phyloP scores from a whole-genome alignment of 2,888 invertebrate genomes.

The Tillus elongatus region DNA sequence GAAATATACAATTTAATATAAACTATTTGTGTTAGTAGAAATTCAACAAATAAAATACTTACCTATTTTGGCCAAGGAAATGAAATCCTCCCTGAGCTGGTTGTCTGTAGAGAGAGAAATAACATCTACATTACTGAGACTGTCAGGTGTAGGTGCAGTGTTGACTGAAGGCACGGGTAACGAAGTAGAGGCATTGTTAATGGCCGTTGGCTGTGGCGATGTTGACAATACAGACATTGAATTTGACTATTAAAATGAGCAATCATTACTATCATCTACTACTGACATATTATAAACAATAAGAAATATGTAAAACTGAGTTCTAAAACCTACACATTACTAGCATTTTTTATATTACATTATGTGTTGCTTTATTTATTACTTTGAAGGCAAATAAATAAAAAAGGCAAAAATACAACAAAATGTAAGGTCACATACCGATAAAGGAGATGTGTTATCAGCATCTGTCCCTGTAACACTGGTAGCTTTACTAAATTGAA shows the following conservation, averaged over 20 bases:
- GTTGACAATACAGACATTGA: constrained; percentile 34
- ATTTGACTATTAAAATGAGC: constrained; percentile 24
- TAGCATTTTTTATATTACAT: not conserved
- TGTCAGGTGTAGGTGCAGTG: constrained; percentile 49
- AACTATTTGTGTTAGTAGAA: no score
- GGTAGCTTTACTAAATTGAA: constrained; percentile 36
- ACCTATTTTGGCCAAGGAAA: constrained; percentile 60
- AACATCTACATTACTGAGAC: constrained; percentile 43
- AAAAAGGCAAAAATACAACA: no score
- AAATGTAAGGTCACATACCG: no score
- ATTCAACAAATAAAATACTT: constrained; percentile 24
- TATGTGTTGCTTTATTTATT: not conserved
- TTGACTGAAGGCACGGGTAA: constrained; percentile 39
- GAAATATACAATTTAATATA: not conserved
- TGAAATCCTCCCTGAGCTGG: constrained; percentile 51
- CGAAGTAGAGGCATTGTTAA: constrained; percentile 23
- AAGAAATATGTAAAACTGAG: no score
- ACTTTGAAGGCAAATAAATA: not conserved
- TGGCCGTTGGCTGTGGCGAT: constrained; percentile 29
- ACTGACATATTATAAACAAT: no score
- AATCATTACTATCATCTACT: no score
- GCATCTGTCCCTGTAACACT: constrained; percentile 29
- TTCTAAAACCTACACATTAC: no score
- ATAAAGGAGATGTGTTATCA: constrained; percentile 41
- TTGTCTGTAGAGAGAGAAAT: constrained; percentile 37